These are phyloP conservation scores for Sardina pilchardus DNA, from an alignment of 2,113 vertebrate species.

Conservation along the genomic window DNA sequence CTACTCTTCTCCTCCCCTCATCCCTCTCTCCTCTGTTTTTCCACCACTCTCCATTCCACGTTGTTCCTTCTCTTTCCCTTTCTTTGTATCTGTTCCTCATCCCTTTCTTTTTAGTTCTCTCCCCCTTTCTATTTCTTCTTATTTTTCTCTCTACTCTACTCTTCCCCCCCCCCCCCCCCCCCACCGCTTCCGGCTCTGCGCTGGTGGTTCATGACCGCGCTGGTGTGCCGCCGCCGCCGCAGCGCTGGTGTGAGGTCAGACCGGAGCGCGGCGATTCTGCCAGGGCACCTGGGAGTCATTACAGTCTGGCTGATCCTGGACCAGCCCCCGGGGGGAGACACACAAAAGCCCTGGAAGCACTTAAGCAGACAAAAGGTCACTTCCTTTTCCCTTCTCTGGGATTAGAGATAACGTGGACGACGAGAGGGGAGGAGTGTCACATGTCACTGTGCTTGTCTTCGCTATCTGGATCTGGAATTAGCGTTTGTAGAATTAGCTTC, in stretches of 20 bases:
- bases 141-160: conserved; percentile 19
- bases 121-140: conserved; percentile 10
- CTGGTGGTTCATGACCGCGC: neutral
- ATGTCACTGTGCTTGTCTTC: neutral
- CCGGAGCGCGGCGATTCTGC: neutral
- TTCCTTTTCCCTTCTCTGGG: neutral
- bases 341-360: neutral
- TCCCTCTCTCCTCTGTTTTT: conserved; percentile 50
- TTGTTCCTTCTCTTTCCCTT: neutral
- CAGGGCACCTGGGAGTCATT: neutral
- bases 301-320: neutral
- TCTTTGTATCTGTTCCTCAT: conserved; percentile 11
- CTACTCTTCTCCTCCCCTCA: neutral
- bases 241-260: neutral
- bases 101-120: conserved; percentile 18
- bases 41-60: neutral
- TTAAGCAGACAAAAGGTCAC: neutral
- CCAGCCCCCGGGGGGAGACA: neutral
- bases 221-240: neutral
- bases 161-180: neutral
- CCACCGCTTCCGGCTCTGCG: neutral
- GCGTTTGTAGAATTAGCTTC: neutral
- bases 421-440: neutral
- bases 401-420: neutral
- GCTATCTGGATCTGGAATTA: neutral